Evolutionary conservation across 2,113 vertebrate genomes (phyloP), one percentile per base, ranked within the genome.

Genomic region (Haemorhous mexicanus): DNA sequence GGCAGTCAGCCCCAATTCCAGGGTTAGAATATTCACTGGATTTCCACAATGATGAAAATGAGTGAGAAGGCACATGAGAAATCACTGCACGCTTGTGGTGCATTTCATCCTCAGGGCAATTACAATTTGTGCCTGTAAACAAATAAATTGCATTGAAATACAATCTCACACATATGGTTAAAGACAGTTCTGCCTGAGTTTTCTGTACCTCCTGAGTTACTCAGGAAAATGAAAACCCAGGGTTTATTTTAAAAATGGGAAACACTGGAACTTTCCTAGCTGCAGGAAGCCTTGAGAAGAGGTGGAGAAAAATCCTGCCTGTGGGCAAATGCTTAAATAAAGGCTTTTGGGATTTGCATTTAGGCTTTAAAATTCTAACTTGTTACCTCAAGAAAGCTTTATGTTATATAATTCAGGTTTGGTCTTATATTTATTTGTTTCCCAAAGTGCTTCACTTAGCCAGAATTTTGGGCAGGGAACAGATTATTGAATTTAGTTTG

Each of bases 121-220:
- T 86, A 72, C 73, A 93, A 6, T 74, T 92, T 92, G 67, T 83
- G 78, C 80, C 92, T 95, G 76, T 43, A 87, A 94, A 83, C 90
- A 95, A 95, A 90, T 76, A 88, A 67, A 96, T 73, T 56, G 70
- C 64, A 37, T 28, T 59, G 76, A 95, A 92, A 82, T 73, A 59
- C 85, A 89, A 56, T 68, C 53, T 92, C 66, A 63, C 17, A n/a
- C 0, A 1, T 18, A 27, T 4, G 30, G 50, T 68, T 70, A 44
- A 73, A 70, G 55, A 70, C 19, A 88, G 47, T 17, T 62, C 75
- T 23, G 64, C 61, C 33, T 62, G 76, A 89, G 39, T 68, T 70
- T 81, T 74, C 55, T 69, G 16, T 35, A 53, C 55, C 19, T 52
- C 15, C 6, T 30, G 68, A 67, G 16, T 28, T 50, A 84, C 26